These are phyloP conservation scores for Nineta flava DNA, from an alignment of 2,888 invertebrate genomes.

Conservation along the genomic window DNA sequence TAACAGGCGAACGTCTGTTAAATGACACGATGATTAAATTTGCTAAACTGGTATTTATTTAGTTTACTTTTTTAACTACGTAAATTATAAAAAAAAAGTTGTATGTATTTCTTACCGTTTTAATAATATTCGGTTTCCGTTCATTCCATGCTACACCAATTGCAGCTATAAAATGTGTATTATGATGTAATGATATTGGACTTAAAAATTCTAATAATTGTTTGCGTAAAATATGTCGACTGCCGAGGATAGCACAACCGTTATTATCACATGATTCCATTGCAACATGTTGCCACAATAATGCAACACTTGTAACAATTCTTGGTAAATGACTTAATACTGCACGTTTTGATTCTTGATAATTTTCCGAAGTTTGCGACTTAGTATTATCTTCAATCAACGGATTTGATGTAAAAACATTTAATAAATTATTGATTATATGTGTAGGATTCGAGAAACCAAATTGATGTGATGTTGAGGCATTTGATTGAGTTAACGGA, in stretches of 20 bases:
- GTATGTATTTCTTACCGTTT: slow-evolving; percentile 1
- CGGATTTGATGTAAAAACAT: slow-evolving; percentile 57
- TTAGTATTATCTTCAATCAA: slow-evolving; percentile 25
- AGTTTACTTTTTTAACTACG: too few relatives aligned
- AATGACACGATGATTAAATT: too few relatives aligned
- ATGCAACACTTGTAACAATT: slow-evolving; percentile 62
- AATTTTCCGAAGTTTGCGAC: slow-evolving; percentile 26
- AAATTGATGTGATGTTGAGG: slow-evolving; percentile 32
- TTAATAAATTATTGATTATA: slow-evolving; percentile 63
- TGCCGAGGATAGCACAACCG: slow-evolving; percentile 36
- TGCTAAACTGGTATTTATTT: too few relatives aligned
- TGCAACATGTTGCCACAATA: slow-evolving; percentile 58
- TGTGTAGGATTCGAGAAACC: slow-evolving; percentile 47
- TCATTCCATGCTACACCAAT: slow-evolving; percentile 79
- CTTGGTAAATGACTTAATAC: slow-evolving; percentile 66
- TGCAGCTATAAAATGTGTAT: slow-evolving; percentile 63
- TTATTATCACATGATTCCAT: slow-evolving; percentile 29
- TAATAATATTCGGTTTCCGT: slow-evolving; percentile 24
- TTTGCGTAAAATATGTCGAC: slow-evolving; percentile 53
- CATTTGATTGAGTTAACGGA: slow-evolving; percentile 35
- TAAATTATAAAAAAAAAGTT: too few relatives aligned
- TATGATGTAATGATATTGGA: slow-evolving; percentile 70
- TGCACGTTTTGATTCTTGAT: slow-evolving; percentile 46
- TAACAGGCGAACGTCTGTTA: too few relatives aligned
- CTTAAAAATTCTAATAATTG: slow-evolving; percentile 68